Percentiles rank a stretch among this genome's conserved stretches.
These are phyloP conservation scores for Leptopilina boulardi DNA, from an alignment of 1,140 invertebrate genomes.

Conservation along the genomic window DNA sequence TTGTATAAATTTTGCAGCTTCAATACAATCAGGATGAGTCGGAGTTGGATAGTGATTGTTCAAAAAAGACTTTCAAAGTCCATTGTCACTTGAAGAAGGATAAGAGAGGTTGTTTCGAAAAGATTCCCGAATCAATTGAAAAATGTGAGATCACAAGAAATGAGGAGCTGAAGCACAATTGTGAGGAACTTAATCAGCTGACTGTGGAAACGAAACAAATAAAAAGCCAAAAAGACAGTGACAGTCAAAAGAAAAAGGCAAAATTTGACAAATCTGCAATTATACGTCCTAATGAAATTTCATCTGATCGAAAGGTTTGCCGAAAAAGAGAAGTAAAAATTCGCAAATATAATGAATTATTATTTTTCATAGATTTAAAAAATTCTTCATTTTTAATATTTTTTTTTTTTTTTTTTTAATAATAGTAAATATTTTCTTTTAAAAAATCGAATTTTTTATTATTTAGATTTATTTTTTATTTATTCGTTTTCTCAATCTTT, in stretches of 20 bases:
- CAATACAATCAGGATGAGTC: neutral
- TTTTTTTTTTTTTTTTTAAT: no score
- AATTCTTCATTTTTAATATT: no score
- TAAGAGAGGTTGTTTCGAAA: neutral
- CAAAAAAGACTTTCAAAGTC: neutral
- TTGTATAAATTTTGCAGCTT: neutral
- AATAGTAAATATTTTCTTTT: no score
- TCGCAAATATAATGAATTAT: no score
- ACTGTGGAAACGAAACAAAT: neutral
- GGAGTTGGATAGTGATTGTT: neutral
- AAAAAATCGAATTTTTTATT: no score
- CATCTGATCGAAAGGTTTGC: neutral
- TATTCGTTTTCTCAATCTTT: neutral
- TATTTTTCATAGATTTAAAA: no score
- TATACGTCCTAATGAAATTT: neutral
- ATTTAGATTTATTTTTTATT: no score
- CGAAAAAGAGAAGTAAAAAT: neutral
- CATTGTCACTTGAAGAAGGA: conserved; percentile 18
- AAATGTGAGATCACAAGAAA: neutral
- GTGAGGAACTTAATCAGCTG: conserved; percentile 11
- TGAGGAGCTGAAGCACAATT: conserved; percentile 1
- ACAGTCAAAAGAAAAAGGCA: neutral
- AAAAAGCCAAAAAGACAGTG: neutral
- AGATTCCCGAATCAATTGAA: conserved; percentile 8
- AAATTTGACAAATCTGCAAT: conserved; percentile 12